These are phyloP conservation scores for Zelleria hepariella DNA, from an alignment of 2,888 invertebrate species.

Conservation along the genomic window DNA sequence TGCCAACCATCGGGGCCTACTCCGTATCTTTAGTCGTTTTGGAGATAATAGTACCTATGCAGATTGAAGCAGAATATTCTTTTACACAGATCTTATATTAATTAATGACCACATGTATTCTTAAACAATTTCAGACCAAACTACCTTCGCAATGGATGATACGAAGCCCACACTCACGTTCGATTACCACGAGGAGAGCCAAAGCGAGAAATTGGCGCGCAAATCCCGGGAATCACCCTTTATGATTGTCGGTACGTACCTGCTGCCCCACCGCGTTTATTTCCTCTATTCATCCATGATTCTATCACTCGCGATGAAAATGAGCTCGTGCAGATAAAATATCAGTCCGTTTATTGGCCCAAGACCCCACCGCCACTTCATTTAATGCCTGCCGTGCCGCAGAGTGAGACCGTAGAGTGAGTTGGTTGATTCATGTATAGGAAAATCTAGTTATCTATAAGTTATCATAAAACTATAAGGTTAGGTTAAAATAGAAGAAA, in stretches of 20 bases:
- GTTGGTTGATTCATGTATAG: neutral
- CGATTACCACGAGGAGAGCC: constrained; percentile 70
- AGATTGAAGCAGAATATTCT: too few species aligned
- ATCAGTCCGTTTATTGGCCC: too few species aligned
- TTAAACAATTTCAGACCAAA: neutral
- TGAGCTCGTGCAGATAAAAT: too few species aligned
- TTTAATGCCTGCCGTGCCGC: neutral
- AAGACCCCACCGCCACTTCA: too few species aligned
- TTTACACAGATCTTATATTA: too few species aligned
- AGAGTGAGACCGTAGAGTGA: too few species aligned
- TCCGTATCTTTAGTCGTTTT: too few species aligned
- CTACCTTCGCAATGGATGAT: neutral
- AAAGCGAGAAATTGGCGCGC: constrained; percentile 65
- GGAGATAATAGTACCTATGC: too few species aligned
- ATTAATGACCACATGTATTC: neutral
- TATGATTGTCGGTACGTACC: constrained; percentile 76
- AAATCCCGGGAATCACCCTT: constrained; percentile 82
- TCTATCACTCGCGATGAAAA: too few species aligned
- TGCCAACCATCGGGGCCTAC: too few species aligned
- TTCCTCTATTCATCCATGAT: too few species aligned
- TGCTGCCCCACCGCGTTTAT: neutral
- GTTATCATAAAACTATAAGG: neutral
- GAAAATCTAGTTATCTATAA: neutral
- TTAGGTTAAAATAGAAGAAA: too few species aligned
- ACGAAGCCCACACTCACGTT: constrained; percentile 27